Conservation (phyloP, 2,797 vertebrate species). For the Pangasius mekongensis region DNA sequence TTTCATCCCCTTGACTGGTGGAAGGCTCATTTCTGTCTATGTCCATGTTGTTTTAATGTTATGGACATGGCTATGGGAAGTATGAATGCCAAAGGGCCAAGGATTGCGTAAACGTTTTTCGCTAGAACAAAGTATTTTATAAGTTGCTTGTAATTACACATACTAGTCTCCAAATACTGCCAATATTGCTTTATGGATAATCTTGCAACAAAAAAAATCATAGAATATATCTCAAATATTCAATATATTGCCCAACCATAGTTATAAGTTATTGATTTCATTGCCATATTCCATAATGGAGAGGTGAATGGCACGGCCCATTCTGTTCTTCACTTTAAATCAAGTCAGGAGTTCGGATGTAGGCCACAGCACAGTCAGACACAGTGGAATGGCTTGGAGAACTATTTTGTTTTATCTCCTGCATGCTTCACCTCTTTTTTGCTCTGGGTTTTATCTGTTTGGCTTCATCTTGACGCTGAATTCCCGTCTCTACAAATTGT, state of each 20-base stretch:
- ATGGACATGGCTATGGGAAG: not conserved
- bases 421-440: slow-evolving; percentile 21
- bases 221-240: not conserved
- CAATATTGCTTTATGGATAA: not conserved
- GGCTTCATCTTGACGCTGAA: slow-evolving; percentile 50
- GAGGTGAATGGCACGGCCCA: not conserved
- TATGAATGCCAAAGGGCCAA: not conserved
- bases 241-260: not conserved
- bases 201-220: not conserved
- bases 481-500: slow-evolving; percentile 61
- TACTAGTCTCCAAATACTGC: not conserved
- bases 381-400: slow-evolving; percentile 25
- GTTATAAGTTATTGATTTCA: not conserved
- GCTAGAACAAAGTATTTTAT: not conserved
- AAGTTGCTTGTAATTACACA: not conserved
- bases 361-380: slow-evolving; percentile 2
- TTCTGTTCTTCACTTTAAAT: not conserved
- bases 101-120: not conserved
- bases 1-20: not conserved
- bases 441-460: slow-evolving; percentile 46
- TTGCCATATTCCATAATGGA: slow-evolving; percentile 9
- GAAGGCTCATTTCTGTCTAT: not conserved
- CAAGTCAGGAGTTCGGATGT: slow-evolving; percentile 11
- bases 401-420: slow-evolving; percentile 41
- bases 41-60: not conserved